Evolutionary conservation across 2,113 vertebrate species (phyloP).

Genomic region (Ptyas mucosa): DNA sequence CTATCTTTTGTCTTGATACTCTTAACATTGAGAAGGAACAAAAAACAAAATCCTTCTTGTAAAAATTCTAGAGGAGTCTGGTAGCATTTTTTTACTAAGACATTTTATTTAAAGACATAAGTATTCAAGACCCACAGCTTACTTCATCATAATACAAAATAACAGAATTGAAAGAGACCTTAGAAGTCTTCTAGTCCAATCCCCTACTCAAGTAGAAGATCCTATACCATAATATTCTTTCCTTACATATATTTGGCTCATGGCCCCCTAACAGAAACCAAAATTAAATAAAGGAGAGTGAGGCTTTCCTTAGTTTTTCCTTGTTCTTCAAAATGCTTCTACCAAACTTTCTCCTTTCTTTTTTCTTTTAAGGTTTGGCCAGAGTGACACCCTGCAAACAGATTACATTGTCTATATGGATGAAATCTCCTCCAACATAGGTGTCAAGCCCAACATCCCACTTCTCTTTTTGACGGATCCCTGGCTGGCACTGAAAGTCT

Average conservation of each 20-base stretch:
- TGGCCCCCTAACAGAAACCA: background rate
- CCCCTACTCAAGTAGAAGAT: background rate
- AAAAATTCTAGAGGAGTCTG: background rate
- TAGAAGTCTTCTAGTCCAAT: background rate
- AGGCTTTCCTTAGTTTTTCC: background rate
- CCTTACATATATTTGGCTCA: background rate
- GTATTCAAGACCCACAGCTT: background rate
- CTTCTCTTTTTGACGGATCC: conserved; percentile 77
- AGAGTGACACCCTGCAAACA: conserved; percentile 63
- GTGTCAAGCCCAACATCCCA: conserved; percentile 66
- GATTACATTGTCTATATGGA: conserved; percentile 80
- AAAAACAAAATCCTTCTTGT: background rate
- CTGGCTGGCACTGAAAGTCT: conserved; percentile 67
- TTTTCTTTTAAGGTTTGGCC: conserved; percentile 45
- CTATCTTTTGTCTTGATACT: background rate
- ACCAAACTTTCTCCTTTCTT: background rate
- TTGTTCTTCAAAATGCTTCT: background rate
- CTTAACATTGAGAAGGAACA: background rate
- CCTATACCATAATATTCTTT: background rate
- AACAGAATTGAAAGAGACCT: background rate
- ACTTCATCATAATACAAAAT: background rate
- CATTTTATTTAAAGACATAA: background rate
- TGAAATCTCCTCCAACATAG: conserved; percentile 66
- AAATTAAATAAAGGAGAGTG: background rate
- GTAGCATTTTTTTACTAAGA: background rate